Base-by-base conservation (phyloP, 2,888 invertebrate species). In the Hermaeophaga mercurialis region DNA sequence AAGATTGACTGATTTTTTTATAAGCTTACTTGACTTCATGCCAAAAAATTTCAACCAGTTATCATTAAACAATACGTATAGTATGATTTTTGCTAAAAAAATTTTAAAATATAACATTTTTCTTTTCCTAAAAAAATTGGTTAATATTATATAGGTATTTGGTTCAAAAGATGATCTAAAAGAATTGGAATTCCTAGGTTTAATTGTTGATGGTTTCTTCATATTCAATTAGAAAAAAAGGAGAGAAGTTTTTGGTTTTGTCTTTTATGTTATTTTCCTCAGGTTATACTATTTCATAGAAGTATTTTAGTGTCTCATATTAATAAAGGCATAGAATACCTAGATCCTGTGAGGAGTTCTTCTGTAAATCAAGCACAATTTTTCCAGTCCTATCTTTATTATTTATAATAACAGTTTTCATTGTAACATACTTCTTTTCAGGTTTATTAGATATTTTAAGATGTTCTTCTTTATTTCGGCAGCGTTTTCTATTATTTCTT, bases 201-300 rank as follows among this genome's bases (percentile, higher is more conserved):
- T n/a, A n/a, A n/a, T n/a, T n/a, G 66, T 87, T 84, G 0, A 81
- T 83, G 26, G 84, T 81, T 17, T 85, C 82, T 63, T 85, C 85
- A 15, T 83, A 80, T 78, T 88, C 88, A 24, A 77, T 76, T 18
- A 83, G 80, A 2, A 82, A 80, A 33, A 82, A 78, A 52, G 82
- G 80, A 1, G 79, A 78, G 1, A 82, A 67, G 44, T 75, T 74
- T 15, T 75, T 74, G 2, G 66, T 33, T 28, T 79, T 79, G 57
- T 75, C 78, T 47, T 60, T 66, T 8, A 79, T 78, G 18, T 58
- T 73, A 26, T 83, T 84, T 67, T 90, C 89, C 62, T 89, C 90
- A 0, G 90, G 90, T 73, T 90, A 90, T 66, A 81, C 84, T 0
- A 90, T 85, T 68, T 84, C 83, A 73, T 90, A 89, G 0, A 90